phyloP scores from a whole-genome alignment of 2,113 vertebrate genomes.

The Urocolius indicus region DNA sequence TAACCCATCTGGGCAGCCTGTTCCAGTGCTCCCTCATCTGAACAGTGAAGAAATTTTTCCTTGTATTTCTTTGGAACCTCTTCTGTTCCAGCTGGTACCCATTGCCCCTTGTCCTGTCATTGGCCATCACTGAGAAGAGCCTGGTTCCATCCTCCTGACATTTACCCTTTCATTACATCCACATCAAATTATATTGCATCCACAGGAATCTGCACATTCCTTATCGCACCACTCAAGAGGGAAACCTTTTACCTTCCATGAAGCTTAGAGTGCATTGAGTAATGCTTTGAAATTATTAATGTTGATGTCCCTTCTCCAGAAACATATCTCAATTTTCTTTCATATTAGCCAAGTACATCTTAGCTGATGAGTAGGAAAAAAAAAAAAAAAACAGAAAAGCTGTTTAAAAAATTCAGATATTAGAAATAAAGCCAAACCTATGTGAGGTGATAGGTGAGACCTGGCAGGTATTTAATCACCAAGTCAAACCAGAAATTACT shows the following conservation, averaged over 20 bases:
- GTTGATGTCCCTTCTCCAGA: neutral
- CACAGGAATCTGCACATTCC: neutral
- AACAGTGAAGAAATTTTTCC: too few relatives aligned
- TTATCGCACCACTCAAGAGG: neutral
- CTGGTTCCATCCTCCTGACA: too few relatives aligned
- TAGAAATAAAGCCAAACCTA: neutral
- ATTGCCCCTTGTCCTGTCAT: too few relatives aligned
- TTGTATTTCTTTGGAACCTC: too few relatives aligned
- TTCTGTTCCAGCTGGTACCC: too few relatives aligned
- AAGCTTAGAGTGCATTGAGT: neutral
- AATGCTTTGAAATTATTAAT: neutral
- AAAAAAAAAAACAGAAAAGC: constrained; percentile 1
- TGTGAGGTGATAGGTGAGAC: neutral
- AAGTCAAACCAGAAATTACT: neutral
- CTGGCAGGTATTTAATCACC: neutral
- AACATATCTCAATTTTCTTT: neutral
- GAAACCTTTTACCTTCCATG: neutral
- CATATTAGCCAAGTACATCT: neutral
- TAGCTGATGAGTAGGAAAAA: neutral
- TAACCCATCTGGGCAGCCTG: too few relatives aligned
- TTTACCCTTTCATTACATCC: neutral
- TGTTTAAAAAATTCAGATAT: neutral
- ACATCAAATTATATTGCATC: neutral
- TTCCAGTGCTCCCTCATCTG: too few relatives aligned
- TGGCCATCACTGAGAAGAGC: too few relatives aligned